Conservation (phyloP, 64 coral and sea anemone species). For the Orbicella faveolata region DNA sequence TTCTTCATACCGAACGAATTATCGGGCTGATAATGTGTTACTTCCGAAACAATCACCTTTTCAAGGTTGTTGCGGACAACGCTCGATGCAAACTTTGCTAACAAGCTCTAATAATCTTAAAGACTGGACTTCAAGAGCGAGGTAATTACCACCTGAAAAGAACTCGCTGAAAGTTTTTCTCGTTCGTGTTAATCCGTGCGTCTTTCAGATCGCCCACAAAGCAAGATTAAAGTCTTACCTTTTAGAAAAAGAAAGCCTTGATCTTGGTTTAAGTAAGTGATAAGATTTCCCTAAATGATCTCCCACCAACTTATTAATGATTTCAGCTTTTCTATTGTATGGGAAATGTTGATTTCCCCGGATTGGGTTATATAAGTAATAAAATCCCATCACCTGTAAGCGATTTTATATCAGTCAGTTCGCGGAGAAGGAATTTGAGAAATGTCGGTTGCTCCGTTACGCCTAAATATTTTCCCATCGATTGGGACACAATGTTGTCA, state of each 20-base stretch:
- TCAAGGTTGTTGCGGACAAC: background rate
- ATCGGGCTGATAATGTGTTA: background rate
- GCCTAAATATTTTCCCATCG: conserved; percentile 21
- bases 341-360: background rate
- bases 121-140: background rate
- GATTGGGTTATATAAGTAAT: background rate
- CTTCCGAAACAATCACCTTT: background rate
- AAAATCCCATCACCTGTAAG: background rate
- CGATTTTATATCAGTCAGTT: conserved; percentile 1
- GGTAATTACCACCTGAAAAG: background rate
- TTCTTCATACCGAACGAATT: background rate
- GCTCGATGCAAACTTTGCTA: background rate
- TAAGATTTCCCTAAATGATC: background rate
- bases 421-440: background rate
- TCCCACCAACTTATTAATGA: background rate
- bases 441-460: conserved; percentile 31
- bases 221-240: conserved; percentile 10
- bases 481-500: conserved; percentile 7
- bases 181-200: no score
- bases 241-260: background rate
- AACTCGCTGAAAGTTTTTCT: no score
- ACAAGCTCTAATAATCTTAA: background rate
- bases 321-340: background rate
- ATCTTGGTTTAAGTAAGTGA: background rate
- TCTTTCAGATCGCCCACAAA: background rate